A percentile compares a stretch with the other conserved stretches of the same genome.
Evolutionary conservation across 2,888 invertebrate genomes (phyloP).

Genomic region (Agriopis marginaria): DNA sequence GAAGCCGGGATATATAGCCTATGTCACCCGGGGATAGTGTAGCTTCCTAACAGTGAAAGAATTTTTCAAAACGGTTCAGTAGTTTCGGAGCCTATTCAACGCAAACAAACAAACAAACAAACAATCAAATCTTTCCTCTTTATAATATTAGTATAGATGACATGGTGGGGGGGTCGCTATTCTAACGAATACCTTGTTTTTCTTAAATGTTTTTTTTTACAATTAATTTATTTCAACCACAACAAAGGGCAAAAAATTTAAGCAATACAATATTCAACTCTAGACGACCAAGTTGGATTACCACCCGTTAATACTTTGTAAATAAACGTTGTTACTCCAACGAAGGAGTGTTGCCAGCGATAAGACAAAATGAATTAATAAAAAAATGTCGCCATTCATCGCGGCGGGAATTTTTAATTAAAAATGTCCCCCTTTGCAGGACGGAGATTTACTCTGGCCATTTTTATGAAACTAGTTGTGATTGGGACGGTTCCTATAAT

Average conservation of each 20-base stretch:
- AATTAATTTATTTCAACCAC: no score
- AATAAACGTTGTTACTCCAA: slow-evolving; percentile 24
- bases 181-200: no score
- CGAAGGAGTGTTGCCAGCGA: slow-evolving; percentile 26
- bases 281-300: slow-evolving; percentile 4
- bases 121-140: no score
- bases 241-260: neutral
- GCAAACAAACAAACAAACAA: no score
- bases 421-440: slow-evolving; percentile 19
- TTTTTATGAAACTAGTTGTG: slow-evolving; percentile 20
- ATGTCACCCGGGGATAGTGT: no score
- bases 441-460: slow-evolving; percentile 25
- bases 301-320: slow-evolving; percentile 20
- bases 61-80: no score
- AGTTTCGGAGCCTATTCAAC: no score
- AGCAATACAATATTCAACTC: neutral
- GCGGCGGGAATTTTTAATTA: slow-evolving; percentile 32
- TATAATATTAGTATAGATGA: no score
- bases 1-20: no score
- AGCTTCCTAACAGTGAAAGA: no score
- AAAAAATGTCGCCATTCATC: slow-evolving; percentile 28
- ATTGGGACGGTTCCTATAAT: neutral
- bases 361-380: slow-evolving; percentile 30
- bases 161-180: no score
- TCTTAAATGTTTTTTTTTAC: no score